These are phyloP conservation scores for Oscheius myriophilus DNA, from an alignment of 2,888 invertebrate species.

Conservation along the genomic window DNA sequence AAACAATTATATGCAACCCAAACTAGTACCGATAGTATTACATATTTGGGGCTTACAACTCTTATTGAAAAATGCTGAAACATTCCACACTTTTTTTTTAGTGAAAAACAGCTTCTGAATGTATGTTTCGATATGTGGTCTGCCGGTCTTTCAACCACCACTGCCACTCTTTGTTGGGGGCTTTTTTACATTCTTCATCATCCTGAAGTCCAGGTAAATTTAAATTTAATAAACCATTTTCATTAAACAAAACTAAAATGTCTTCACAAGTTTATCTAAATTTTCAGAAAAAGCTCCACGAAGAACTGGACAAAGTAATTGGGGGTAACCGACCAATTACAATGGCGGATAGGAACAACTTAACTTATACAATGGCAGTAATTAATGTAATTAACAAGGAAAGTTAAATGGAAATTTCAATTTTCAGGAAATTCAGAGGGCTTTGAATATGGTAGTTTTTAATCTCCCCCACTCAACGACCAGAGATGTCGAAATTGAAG, in stretches of 20 bases:
- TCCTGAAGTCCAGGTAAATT: constrained; percentile 31
- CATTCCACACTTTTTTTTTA: neutral
- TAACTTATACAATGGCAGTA: constrained; percentile 49
- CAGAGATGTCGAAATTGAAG: constrained; percentile 33
- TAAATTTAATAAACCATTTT: too few species aligned
- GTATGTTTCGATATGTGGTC: constrained; percentile 55
- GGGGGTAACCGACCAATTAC: constrained; percentile 45
- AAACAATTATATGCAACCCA: too few species aligned
- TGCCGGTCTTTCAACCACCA: constrained; percentile 57
- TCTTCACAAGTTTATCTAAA: neutral
- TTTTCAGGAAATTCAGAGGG: constrained; percentile 42
- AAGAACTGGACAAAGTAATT: constrained; percentile 46
- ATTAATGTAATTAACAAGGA: constrained; percentile 34
- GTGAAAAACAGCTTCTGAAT: constrained; percentile 32
- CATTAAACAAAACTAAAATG: neutral
- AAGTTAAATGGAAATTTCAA: neutral
- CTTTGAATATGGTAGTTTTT: constrained; percentile 38
- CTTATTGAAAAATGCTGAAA: too few species aligned
- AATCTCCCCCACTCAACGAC: constrained; percentile 42
- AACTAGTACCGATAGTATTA: too few species aligned
- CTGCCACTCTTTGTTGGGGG: constrained; percentile 46
- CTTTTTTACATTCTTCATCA: constrained; percentile 39
- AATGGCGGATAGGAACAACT: constrained; percentile 41
- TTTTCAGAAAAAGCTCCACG: constrained; percentile 46
- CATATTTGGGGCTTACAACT: too few species aligned